Evolutionary conservation across 2,888 invertebrate genomes (phyloP), one percentile per base, ranked within the genome.

Genomic region (Sepiola atlantica): DNA sequence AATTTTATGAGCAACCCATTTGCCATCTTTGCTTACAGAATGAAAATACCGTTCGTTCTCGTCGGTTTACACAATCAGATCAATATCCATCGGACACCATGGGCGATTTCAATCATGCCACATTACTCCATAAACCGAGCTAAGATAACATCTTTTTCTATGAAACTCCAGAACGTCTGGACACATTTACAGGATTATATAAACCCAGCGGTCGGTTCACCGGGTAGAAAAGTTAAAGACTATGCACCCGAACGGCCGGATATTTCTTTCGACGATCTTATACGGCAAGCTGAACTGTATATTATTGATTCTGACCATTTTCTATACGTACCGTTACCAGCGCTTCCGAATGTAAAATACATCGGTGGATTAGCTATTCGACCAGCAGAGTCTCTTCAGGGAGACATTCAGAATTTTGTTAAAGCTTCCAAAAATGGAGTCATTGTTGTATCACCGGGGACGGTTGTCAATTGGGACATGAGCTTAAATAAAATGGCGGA

Each of bases 381-480:
- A 21, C 94, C 95, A 6, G 91, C 95, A 8, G 94, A 95, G n/a
- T 90, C 93, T 12, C 93, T 95, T 10, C 92, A 94, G 32, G 90
- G 45, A 20, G 55, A 95, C 24, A 57, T 95, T 35, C 55, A 95
- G 55, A n/a, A 92, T 12, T 94, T 95, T 54, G 94, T 95, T 61
- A 94, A 95, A 28, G 90, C 94, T 54, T 92, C 92, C 32, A 93
- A 93, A 21, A 32, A 95, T 32, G 95, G 95, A 18, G 94, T 94
- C 4, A 95, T 95, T 90, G 90, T 95, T n/a, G 94, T 95, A 32
- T 95, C 95, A 0, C 95, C 95, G 77, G 95, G 95, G 24, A 95
- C 94, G 24, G 10, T 94, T 57, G 77, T 94, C 12, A 94, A 94
- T 90, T 35, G 93, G 24, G 45, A 14, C 3, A 21, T 55, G 20